Evolutionary conservation across 2,797 vertebrate species (phyloP).

Genomic region (Anas acuta): DNA sequence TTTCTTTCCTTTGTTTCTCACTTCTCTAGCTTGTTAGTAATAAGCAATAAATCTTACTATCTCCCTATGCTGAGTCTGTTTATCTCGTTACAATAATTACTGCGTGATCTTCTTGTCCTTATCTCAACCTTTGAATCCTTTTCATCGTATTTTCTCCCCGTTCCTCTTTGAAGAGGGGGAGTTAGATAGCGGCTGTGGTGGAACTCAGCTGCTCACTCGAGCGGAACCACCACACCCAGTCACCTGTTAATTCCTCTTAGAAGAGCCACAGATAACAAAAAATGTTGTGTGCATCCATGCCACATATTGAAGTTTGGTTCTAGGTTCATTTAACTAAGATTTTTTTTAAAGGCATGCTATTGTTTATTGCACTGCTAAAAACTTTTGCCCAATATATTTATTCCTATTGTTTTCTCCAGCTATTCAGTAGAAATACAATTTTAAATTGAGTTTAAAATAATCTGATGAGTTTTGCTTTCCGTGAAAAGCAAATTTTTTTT

Average conservation of each 20-base stretch:
- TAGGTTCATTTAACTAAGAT: background rate
- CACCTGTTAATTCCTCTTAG: background rate
- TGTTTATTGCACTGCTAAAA: background rate
- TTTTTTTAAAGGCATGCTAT: background rate
- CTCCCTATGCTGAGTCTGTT: too few relatives aligned
- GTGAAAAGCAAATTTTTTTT: background rate
- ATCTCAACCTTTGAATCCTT: too few relatives aligned
- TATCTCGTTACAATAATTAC: too few relatives aligned
- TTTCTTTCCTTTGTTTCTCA: too few relatives aligned
- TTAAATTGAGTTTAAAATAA: background rate
- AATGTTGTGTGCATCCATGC: background rate
- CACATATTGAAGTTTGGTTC: background rate
- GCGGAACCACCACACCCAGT: too few relatives aligned
- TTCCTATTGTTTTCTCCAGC: background rate
- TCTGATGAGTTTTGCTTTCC: background rate
- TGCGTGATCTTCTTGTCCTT: too few relatives aligned
- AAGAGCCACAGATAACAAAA: background rate
- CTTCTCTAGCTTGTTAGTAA: too few relatives aligned
- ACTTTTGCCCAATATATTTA: background rate
- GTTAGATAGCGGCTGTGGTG: too few relatives aligned
- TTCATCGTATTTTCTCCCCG: too few relatives aligned
- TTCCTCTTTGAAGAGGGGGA: background rate
- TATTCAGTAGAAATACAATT: background rate
- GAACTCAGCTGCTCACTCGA: too few relatives aligned
- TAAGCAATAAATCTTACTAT: too few relatives aligned